phyloP scores from a whole-genome alignment of 2,113 vertebrate species.

The Thalassoma bifasciatum region DNA sequence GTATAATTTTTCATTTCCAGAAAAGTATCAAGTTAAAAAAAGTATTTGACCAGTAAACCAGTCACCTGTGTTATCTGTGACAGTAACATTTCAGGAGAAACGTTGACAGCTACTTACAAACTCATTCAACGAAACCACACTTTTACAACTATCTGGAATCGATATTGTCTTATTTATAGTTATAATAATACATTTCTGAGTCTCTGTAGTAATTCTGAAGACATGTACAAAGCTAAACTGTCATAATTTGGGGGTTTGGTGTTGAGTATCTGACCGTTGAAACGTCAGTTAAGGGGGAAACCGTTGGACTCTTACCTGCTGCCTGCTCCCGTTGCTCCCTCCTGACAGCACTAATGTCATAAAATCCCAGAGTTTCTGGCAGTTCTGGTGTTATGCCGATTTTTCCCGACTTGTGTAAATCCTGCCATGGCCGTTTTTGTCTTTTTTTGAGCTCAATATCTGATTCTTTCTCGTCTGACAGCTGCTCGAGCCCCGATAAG shows the following conservation, averaged over 20 bases:
- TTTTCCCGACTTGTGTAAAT: constrained; percentile 54
- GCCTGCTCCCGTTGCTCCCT: constrained; percentile 67
- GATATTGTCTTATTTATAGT: not conserved
- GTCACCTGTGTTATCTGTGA: not conserved
- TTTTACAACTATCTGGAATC: not conserved
- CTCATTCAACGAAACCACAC: not conserved
- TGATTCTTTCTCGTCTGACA: constrained; percentile 78
- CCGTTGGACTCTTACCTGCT: constrained; percentile 74
- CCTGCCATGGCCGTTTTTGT: constrained; percentile 53
- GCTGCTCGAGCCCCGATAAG: constrained; percentile 47
- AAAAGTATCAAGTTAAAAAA: not conserved
- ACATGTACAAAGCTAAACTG: not conserved
- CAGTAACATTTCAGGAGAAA: constrained; percentile 8
- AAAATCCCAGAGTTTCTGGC: constrained; percentile 83
- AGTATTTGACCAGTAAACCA: not conserved
- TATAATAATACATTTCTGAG: not conserved
- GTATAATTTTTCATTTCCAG: not conserved
- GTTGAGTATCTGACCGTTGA: not conserved
- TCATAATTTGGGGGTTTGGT: not conserved
- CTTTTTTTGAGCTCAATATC: constrained; percentile 64
- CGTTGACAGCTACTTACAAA: not conserved
- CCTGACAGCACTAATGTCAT: constrained; percentile 72
- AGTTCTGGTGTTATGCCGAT: constrained; percentile 35
- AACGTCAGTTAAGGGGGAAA: not conserved
- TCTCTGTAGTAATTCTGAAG: not conserved